A percentile compares a stretch with the other conserved stretches of the same genome.
These are phyloP conservation scores for Emydoidea blandingii DNA, from an alignment of 2,797 vertebrate genomes.

Conservation along the genomic window DNA sequence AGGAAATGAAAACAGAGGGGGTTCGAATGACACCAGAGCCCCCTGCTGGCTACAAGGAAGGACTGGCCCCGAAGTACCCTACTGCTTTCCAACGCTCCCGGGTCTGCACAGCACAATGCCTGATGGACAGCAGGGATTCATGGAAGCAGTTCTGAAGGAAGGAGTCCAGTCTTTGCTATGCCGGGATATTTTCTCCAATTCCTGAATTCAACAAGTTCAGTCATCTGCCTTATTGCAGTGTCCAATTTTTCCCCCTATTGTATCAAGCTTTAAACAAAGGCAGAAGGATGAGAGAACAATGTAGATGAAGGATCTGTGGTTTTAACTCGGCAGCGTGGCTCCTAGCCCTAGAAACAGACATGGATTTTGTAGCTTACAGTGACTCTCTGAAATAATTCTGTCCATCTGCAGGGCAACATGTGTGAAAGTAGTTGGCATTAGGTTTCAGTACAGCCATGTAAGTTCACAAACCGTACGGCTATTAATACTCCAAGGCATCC, in stretches of 20 bases:
- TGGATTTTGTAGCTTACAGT: background rate
- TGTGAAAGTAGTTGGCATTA: background rate
- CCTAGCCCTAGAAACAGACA: accelerated
- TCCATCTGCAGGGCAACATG: background rate
- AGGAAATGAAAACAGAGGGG: background rate
- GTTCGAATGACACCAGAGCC: background rate
- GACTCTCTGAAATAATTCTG: background rate
- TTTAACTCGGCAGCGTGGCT: background rate
- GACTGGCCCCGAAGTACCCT: accelerated
- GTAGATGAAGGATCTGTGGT: background rate
- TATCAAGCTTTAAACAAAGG: background rate
- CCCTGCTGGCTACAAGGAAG: background rate
- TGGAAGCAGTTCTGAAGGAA: background rate
- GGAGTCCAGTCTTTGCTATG: background rate
- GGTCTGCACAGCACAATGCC: no score
- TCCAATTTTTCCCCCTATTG: background rate
- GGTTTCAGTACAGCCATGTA: conserved; percentile 16
- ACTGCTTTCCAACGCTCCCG: background rate
- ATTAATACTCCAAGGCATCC: conserved; percentile 34
- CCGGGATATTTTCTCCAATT: background rate
- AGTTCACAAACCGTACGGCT: conserved; percentile 28
- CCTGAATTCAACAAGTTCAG: accelerated
- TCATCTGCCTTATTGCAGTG: background rate
- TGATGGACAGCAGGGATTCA: background rate
- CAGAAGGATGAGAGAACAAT: background rate